Percentiles rank a stretch among this genome's conserved stretches.
Evolutionary conservation across 2,797 vertebrate genomes (phyloP).

Genomic region (Gambusia yucatana): DNA sequence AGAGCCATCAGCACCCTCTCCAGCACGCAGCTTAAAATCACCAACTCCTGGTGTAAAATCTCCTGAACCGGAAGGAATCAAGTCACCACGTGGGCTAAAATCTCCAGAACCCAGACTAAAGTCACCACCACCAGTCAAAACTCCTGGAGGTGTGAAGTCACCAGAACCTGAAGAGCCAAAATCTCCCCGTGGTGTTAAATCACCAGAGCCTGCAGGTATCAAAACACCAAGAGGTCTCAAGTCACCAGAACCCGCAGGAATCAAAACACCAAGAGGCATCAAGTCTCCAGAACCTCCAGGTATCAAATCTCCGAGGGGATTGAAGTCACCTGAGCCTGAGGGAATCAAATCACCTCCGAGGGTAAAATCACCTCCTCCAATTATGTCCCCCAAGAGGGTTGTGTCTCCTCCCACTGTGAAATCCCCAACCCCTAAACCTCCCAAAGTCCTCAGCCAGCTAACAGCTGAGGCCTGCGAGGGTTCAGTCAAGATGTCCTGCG

Average conservation of each 20-base stretch:
- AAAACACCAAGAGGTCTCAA: constrained; percentile 64
- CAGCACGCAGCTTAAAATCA: constrained; percentile 60
- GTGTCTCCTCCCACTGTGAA: constrained; percentile 86
- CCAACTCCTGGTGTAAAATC: constrained; percentile 82
- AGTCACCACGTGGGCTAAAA: constrained; percentile 70
- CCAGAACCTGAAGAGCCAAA: constrained; percentile 65
- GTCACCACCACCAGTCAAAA: constrained; percentile 74
- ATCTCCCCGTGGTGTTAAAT: constrained; percentile 71
- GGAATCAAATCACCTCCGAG: constrained; percentile 79
- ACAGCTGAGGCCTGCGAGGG: constrained; percentile 86
- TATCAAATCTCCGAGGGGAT: constrained; percentile 79
- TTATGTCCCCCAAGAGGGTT: constrained; percentile 84
- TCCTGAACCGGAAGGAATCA: constrained; percentile 76
- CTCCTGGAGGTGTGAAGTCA: constrained; percentile 76
- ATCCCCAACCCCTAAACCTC: constrained; percentile 77
- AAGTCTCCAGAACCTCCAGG: constrained; percentile 73
- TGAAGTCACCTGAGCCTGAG: constrained; percentile 88
- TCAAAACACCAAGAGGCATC: constrained; percentile 80
- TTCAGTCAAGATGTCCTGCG: constrained; percentile 88
- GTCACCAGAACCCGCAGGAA: constrained; percentile 81
- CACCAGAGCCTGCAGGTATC: constrained; percentile 80
- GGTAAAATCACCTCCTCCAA: constrained; percentile 78
- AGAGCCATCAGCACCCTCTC: constrained; percentile 58
- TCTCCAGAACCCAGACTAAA: constrained; percentile 74
- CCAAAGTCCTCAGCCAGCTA: constrained; percentile 84